Percentiles rank a stretch among this genome's conserved stretches.
These are phyloP conservation scores for Geotrypetes seraphini DNA, from an alignment of 2,797 vertebrate genomes.

Conservation along the genomic window DNA sequence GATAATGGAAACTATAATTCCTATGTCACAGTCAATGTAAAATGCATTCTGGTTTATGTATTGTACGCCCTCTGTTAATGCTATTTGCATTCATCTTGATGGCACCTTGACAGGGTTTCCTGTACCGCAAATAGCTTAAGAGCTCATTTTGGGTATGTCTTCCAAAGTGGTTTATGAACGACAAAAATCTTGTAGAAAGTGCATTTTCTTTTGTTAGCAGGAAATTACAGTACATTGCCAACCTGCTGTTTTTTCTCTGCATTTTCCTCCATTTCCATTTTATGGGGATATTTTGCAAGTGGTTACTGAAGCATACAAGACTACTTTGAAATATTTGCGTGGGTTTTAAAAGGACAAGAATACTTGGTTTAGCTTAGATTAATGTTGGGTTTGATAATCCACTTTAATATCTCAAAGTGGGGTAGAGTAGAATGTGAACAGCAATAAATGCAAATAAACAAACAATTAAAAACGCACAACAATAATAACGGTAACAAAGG, in stretches of 20 bases:
- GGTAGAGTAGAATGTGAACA: no score
- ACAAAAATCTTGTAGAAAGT: constrained; percentile 11
- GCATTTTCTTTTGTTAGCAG: constrained; percentile 8
- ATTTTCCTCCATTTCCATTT: constrained; percentile 13
- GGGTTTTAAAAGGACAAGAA: constrained; percentile 7
- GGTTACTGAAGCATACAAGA: constrained; percentile 19
- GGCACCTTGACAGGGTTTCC: no score
- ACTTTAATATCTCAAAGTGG: no score
- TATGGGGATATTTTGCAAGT: constrained; percentile 16
- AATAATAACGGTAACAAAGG: no score
- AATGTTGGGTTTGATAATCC: no score
- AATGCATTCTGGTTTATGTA: not conserved
- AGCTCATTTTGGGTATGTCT: constrained; percentile 10
- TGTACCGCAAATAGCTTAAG: constrained; percentile 8
- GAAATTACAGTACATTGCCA: constrained; percentile 9
- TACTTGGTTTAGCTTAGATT: no score
- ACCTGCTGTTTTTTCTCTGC: constrained; percentile 5
- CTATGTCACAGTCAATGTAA: not conserved
- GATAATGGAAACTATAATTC: no score
- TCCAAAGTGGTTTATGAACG: constrained; percentile 1
- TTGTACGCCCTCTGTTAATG: constrained; percentile 8
- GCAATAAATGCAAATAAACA: no score
- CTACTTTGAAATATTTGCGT: constrained; percentile 3
- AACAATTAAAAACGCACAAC: no score
- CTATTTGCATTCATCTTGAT: constrained; percentile 1